Conservation (phyloP, 2,888 invertebrate species). For the Melangyna quadrimaculata region DNA sequence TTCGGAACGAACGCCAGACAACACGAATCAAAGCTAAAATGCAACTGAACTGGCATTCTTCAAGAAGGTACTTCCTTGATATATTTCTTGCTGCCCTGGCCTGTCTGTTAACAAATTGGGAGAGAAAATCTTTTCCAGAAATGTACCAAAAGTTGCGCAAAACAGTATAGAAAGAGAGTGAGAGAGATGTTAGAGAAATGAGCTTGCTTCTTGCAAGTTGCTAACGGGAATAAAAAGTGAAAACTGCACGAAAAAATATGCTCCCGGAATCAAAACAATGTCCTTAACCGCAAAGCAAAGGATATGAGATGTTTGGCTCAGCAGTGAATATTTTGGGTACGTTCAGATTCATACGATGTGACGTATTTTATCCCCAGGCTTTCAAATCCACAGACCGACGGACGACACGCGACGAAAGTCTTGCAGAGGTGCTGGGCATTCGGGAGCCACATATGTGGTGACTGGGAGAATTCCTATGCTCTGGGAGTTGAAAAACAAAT, state of each 20-base stretch:
- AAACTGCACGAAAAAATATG: conserved; percentile 17
- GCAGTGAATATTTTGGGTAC: background rate
- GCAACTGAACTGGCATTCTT: conserved; percentile 76
- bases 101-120: conserved; percentile 27
- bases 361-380: conserved; percentile 22
- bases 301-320: background rate
- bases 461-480: conserved; percentile 15
- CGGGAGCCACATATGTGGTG: background rate
- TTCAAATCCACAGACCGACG: background rate
- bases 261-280: conserved; percentile 20
- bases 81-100: conserved; percentile 9
- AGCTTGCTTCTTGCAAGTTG: background rate
- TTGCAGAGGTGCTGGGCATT: background rate
- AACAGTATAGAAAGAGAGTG: background rate
- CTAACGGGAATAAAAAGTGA: conserved; percentile 45
- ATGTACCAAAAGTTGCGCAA: conserved; percentile 13
- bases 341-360: background rate
- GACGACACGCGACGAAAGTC: background rate
- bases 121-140: conserved; percentile 56
- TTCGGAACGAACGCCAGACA: conserved; percentile 73
- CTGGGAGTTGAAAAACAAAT: background rate
- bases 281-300: background rate
- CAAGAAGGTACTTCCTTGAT: conserved; percentile 60
- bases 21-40: conserved; percentile 80
- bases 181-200: background rate